Evolutionary conservation across 2,113 vertebrate species (phyloP).

Genomic region (Poeciliopsis occidentalis): DNA sequence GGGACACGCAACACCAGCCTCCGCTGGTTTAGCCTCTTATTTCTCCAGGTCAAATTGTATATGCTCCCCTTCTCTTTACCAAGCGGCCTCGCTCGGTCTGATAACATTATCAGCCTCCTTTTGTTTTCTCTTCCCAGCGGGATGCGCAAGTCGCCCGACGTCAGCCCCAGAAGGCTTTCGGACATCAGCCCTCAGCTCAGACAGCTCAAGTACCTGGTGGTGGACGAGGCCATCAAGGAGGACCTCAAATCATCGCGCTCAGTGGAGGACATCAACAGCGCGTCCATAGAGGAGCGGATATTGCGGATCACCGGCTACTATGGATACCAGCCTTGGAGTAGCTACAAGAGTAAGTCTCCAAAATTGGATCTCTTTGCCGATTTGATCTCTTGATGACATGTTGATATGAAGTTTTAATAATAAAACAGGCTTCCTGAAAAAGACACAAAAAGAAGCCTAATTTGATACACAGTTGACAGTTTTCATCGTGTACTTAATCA

Average conservation of each 20-base stretch:
- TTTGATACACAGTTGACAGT: neutral
- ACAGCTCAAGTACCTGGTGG: constrained; percentile 93
- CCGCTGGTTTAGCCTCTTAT: constrained; percentile 14
- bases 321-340: constrained; percentile 94
- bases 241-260: constrained; percentile 94
- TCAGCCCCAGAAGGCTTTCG: constrained; percentile 94
- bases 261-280: constrained; percentile 91
- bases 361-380: neutral
- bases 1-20: constrained; percentile 26
- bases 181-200: constrained; percentile 97
- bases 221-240: constrained; percentile 94
- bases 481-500: neutral
- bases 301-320: constrained; percentile 93
- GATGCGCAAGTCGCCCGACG: constrained; percentile 91
- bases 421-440: too few relatives aligned
- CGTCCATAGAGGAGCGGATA: constrained; percentile 93
- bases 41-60: constrained; percentile 9
- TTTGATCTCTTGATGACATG: neutral
- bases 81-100: constrained; percentile 11
- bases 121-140: constrained; percentile 79
- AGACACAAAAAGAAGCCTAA: neutral
- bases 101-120: constrained; percentile 33
- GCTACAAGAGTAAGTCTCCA: constrained; percentile 88
- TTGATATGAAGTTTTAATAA: neutral
- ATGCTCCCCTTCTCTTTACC: constrained; percentile 4